A percentile compares a stretch with the other conserved stretches of the same genome.
These are phyloP conservation scores for Archips xylosteana DNA, from an alignment of 2,888 invertebrate species.

Conservation along the genomic window DNA sequence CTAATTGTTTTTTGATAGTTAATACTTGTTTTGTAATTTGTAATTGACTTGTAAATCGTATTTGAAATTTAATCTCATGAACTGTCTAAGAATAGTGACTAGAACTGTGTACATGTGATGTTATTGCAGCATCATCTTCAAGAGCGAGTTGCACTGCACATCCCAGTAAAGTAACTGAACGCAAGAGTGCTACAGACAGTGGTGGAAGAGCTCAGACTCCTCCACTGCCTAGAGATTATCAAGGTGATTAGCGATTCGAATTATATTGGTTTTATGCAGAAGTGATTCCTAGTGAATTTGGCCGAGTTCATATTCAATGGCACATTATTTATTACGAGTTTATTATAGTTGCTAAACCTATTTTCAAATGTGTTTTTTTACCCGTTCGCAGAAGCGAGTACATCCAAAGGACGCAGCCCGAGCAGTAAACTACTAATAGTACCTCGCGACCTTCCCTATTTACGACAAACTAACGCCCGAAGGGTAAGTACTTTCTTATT, in stretches of 20 bases:
- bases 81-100: too few relatives aligned
- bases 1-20: neutral
- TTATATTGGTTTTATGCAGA: neutral
- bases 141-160: conserved; percentile 60
- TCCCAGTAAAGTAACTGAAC: conserved; percentile 59
- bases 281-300: neutral
- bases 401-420: conserved; percentile 70
- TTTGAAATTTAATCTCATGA: too few relatives aligned
- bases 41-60: too few relatives aligned
- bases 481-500: conserved; percentile 62
- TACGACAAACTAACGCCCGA: conserved; percentile 83
- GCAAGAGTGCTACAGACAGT: conserved; percentile 61
- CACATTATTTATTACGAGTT: neutral
- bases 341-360: neutral
- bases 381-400: conserved; percentile 70
- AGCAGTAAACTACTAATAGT: conserved; percentile 79
- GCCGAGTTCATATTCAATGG: neutral
- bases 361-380: conserved; percentile 14
- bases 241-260: conserved; percentile 57
- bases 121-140: conserved; percentile 71
- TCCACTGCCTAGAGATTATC: conserved; percentile 69
- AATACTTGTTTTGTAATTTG: neutral
- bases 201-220: conserved; percentile 65
- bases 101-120: conserved; percentile 36
- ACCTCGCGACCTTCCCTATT: conserved; percentile 79